Percentiles rank a stretch among this genome's conserved stretches.
Conservation (phyloP, 2,797 vertebrate genomes). For the Limosa lapponica region DNA sequence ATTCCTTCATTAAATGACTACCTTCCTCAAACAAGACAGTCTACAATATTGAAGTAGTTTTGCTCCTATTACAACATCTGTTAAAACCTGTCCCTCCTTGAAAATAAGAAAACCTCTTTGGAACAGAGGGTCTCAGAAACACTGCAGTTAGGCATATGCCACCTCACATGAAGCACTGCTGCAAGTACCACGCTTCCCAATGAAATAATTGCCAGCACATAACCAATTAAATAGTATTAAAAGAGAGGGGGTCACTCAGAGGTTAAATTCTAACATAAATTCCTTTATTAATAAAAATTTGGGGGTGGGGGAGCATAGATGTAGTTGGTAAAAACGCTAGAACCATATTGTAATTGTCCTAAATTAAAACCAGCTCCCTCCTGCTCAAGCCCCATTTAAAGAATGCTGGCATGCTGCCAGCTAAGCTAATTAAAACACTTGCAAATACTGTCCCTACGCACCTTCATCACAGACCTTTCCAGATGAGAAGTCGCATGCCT, state of each 20-base stretch:
- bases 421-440: not conserved
- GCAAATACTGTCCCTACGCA: not conserved
- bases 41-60: not conserved
- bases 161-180: slow-evolving; percentile 21
- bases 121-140: not conserved
- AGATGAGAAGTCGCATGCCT: not conserved
- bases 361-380: slow-evolving; percentile 8
- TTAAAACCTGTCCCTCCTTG: not conserved
- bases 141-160: not conserved
- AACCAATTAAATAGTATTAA: slow-evolving; percentile 40
- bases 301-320: not conserved
- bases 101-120: slow-evolving; percentile 19
- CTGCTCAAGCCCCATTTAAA: not conserved
- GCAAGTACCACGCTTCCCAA: slow-evolving; percentile 6
- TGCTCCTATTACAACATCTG: not conserved
- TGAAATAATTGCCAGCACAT: not conserved
- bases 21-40: not conserved
- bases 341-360: not conserved
- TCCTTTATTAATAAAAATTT: slow-evolving; percentile 45
- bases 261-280: slow-evolving; percentile 50
- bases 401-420: not conserved
- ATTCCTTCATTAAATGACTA: not conserved
- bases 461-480: not conserved
- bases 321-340: not conserved
- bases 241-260: slow-evolving; percentile 5